Evolutionary conservation across 2,888 invertebrate genomes (phyloP), one percentile per base, ranked within the genome.

Genomic region (Conomelus anceps): DNA sequence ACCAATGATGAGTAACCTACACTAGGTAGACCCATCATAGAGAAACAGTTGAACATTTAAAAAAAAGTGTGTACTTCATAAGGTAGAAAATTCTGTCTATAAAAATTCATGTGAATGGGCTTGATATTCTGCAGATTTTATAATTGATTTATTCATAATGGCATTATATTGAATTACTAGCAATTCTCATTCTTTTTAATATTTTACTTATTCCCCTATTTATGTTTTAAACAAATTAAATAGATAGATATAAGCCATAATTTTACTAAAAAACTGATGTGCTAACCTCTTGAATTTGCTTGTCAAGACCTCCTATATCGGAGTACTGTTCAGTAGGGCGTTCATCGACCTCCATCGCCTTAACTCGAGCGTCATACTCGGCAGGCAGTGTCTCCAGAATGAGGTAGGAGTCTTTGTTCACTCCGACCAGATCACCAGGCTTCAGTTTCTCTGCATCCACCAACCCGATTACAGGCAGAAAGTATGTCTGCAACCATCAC

Each of bases 321-420:
- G 99, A 98, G 94, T 99, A 99, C 93, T 99, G 99, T 93, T 99
- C 99, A 11, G 99, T 99, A 0, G 99, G 99, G 91, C 99, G 95
- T 94, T 99, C 99, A 93, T 99, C 99, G 0, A 99, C 99, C 94
- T 99, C 99, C 99, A 99, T 99, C 86, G 99, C 99, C 93, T 99
- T 99, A 0, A 99, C 99, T 91, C 99, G 95, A 0, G 99, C 99
- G 93, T 99, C 99, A 92, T 98, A 99, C 94, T 99, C 99, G 11
- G 98, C 98, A 0, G 99, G 99, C 88, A 99, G 93, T 3, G 99
- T 99, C 94, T 99, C 99, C 92, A 99, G 93, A 91, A 99, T 99
- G 91, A 99, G 94, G 93, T 99, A 99, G 0, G 99, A 99, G 93
- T 99, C 99, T 93, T 98, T 98, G 93, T 98, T 98, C 0, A 98